phyloP scores from a whole-genome alignment of 2,888 invertebrate genomes.

The Macrosoma leucophasiata region DNA sequence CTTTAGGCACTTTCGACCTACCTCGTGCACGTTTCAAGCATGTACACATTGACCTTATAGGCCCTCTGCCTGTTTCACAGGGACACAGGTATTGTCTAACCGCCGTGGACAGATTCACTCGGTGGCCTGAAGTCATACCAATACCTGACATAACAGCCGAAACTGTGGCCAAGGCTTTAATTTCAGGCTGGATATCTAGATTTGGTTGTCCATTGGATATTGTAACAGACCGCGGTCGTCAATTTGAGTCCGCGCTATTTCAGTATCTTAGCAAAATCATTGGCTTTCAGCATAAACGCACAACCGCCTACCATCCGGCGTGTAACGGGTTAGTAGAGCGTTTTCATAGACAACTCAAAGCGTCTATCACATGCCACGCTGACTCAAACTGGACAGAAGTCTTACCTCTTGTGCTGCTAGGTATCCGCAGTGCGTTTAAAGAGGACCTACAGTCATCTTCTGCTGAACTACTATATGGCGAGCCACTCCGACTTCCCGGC shows the following conservation, averaged over 20 bases:
- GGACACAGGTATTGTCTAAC: constrained; percentile 39
- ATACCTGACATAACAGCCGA: constrained; percentile 36
- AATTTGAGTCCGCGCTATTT: constrained; percentile 1
- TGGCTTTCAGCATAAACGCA: constrained; percentile 8
- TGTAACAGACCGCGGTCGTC: constrained; percentile 6
- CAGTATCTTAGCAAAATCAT: not conserved
- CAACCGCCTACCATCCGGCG: constrained; percentile 29
- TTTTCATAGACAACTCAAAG: constrained; percentile 21
- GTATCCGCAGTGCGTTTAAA: constrained; percentile 13
- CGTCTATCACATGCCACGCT: constrained; percentile 17
- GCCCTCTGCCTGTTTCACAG: constrained; percentile 38
- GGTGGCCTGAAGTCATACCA: constrained; percentile 33
- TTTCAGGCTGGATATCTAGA: constrained; percentile 40
- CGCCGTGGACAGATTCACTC: constrained; percentile 32
- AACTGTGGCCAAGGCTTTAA: constrained; percentile 34
- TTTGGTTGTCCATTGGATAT: constrained; percentile 38
- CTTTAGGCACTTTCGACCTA: constrained; percentile 19
- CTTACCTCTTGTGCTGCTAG: constrained; percentile 21
- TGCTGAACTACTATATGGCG: constrained; percentile 24
- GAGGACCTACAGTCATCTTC: constrained; percentile 20
- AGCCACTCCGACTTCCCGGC: constrained; percentile 22
- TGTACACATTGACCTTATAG: too few relatives aligned
- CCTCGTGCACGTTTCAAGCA: constrained; percentile 29
- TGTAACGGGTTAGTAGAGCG: constrained; percentile 29
- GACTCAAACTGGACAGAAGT: constrained; percentile 20